Base-by-base conservation (phyloP, 2,888 invertebrate species). In the Erebia palarica region DNA sequence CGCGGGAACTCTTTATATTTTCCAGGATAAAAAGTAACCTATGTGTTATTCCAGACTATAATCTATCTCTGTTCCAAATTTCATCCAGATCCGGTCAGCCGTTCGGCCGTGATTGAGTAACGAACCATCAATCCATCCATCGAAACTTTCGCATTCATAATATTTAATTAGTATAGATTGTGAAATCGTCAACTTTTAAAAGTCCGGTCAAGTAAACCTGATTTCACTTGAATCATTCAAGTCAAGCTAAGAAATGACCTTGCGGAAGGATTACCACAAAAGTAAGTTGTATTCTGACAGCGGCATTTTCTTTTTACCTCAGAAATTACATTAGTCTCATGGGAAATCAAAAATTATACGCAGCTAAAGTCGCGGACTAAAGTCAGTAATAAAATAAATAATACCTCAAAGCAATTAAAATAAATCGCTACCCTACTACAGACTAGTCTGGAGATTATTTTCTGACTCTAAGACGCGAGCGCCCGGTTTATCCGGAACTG, bases 381-480 rank as follows among this genome's bases (percentile, higher is more conserved):
- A 16, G 18, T 16, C 18, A 18, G 16, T 55, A 13, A 21, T 21
- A 27, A 10, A 10, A 53, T 44, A 63, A 57, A 18, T 65, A 64
- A 64, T 57, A 73, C 73, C 68, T 67, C 66, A 69, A 69, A 75
- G 70, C 70, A 75, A 76, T 76, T 76, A 74, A 75, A 73, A 75
- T 72, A 75, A 75, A 77, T 76, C 60, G 70, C 72, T 51, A 72
- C 65, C 71, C 47, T 44, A 71, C 65, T 63, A 68, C 66, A 73
- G 73, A 70, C 73, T 76, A 66, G 68, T 75, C 59, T 57, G 65
- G 61, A 76, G 72, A 75, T 76, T 73, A 78, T 78, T 76, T 77
- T 74, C 75, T 75, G 73, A 73, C 73, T 64, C 72, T 75, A 75
- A 77, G 78, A 75, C 75, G 69, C 76, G 73, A 60, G 73, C 75